These are phyloP conservation scores for Diploptera punctata DNA, from an alignment of 2,888 invertebrate genomes.

Conservation along the genomic window DNA sequence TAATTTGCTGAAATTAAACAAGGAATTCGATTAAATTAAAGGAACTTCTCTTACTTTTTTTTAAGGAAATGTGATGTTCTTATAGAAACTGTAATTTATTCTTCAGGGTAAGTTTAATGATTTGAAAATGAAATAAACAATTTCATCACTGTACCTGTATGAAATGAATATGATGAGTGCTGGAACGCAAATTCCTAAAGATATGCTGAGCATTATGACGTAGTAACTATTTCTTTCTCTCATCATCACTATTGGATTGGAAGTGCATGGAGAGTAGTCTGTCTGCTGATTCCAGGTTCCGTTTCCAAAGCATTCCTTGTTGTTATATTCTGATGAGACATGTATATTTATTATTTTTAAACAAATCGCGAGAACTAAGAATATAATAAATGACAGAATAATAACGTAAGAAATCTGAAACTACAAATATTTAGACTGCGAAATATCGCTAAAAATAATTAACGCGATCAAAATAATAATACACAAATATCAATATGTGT, in stretches of 20 bases:
- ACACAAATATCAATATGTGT: too few species aligned
- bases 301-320: constrained; percentile 61
- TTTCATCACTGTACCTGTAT: constrained; percentile 56
- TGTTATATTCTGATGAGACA: constrained; percentile 67
- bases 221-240: constrained; percentile 61
- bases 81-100: too few species aligned
- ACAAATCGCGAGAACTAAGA: background rate
- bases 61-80: too few species aligned
- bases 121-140: too few species aligned
- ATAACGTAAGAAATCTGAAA: background rate
- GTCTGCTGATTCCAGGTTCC: constrained; percentile 61
- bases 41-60: too few species aligned
- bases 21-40: too few species aligned
- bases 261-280: background rate
- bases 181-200: constrained; percentile 61
- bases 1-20: constrained; percentile 53
- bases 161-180: constrained; percentile 64
- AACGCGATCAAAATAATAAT: too few species aligned
- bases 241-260: constrained; percentile 53
- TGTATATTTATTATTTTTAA: too few species aligned
- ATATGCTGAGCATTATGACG: constrained; percentile 60
- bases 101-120: too few species aligned
- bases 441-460: background rate
- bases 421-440: background rate
- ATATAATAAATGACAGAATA: background rate